Base-by-base conservation (phyloP, 2,888 invertebrate genomes). In the Pegoplata infirma region DNA sequence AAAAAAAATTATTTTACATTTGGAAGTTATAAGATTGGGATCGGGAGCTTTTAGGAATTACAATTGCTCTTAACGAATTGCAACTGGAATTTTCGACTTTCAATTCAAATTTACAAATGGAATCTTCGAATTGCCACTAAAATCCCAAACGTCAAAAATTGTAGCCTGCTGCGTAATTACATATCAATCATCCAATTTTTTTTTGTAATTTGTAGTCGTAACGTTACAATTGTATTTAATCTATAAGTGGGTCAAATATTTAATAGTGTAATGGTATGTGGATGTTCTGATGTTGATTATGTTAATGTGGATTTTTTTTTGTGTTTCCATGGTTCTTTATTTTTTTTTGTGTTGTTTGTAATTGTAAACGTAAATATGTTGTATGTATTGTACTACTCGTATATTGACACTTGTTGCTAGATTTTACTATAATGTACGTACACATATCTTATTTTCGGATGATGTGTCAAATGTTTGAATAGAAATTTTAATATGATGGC, bases 321-420 rank as follows among this genome's bases (percentile, higher is more conserved):
- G n/a, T 63, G 21, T 64, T 64, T 14, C 36, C n/a, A 10, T 28
- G 46, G 10, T 46, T 21, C n/a, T 25, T n/a, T n/a, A n/a, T n/a
- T n/a, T n/a, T n/a, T 6, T 10, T 40, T 19, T 63, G 36, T 63
- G 12, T 19, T 63, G 36, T 63, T 12, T 40, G 40, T 12, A 64
- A 53, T 64, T 53, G 64, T 23, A 53, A 64, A 64, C 64, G 51
- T 53, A 51, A 64, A 63, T 36, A 21, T 63, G 21, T 51, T 59
- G 3, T 23, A 36, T 17, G 3, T 59, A 4, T 61, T 10, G 49
- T n/a, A n/a, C n/a, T n/a, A 28, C 16, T 72, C 40, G 28, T 56
- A 47, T 51, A 40, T 58, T 49, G 56, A 36, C 63, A 76, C 76
- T 69, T 76, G 75, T 76, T 76, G 69, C 59, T 67, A 3, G 6